Conservation (phyloP, 2,113 vertebrate species). For the Haliaeetus leucogaster region DNA sequence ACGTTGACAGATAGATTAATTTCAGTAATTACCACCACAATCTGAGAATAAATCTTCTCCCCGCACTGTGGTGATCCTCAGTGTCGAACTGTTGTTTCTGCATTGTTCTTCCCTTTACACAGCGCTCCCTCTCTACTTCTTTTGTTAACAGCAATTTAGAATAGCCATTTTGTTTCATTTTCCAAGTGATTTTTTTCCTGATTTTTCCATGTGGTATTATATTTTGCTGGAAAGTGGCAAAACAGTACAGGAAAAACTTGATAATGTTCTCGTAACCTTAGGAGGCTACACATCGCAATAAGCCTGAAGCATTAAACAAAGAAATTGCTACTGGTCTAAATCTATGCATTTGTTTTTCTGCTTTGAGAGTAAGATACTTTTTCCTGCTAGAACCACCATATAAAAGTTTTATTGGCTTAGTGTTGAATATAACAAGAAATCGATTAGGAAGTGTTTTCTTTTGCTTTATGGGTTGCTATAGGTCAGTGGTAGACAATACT, state of each 20-base stretch:
- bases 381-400: neutral
- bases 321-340: neutral
- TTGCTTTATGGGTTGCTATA: neutral
- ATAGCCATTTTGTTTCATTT: neutral
- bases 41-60: neutral
- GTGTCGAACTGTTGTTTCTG: neutral
- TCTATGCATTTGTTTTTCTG: neutral
- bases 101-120: neutral
- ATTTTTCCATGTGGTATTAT: neutral
- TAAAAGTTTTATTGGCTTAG: neutral
- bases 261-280: neutral
- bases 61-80: fast-evolving
- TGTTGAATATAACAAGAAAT: neutral
- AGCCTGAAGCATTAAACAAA: neutral
- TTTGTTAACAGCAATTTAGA: neutral
- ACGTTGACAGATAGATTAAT: neutral
- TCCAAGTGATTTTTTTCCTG: neutral
- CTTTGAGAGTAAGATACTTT: neutral
- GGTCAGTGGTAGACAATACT: neutral
- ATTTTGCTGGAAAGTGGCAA: neutral
- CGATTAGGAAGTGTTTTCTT: neutral
- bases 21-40: neutral
- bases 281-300: neutral
- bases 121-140: neutral
- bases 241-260: neutral